Conservation (phyloP, 2,797 vertebrate species). For the Clarias pachynema region DNA sequence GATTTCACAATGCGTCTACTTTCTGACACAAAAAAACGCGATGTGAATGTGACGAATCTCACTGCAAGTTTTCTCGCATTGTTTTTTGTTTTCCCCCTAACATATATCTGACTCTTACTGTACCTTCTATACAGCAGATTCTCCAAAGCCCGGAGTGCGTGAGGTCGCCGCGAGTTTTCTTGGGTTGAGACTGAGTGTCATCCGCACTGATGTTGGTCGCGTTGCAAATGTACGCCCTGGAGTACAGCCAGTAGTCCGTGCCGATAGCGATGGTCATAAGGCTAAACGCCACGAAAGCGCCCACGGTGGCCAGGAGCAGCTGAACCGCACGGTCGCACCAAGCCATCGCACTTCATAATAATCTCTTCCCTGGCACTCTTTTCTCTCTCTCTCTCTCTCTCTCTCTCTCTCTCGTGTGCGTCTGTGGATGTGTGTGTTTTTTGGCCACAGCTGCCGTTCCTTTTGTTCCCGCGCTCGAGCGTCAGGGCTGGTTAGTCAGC, state of each 20-base stretch:
- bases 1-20: not conserved
- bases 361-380: conserved; percentile 37
- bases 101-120: not conserved
- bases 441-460: conserved; percentile 29
- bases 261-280: conserved; percentile 98
- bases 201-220: conserved; percentile 86
- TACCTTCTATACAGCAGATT: conserved; percentile 95
- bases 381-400: not conserved
- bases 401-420: not conserved
- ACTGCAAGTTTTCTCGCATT: not conserved
- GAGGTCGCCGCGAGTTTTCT: conserved; percentile 84
- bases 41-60: not conserved
- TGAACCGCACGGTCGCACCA: conserved; percentile 97
- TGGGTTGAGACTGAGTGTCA: conserved; percentile 79
- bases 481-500: conserved; percentile 20
- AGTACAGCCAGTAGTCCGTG: conserved; percentile 98
- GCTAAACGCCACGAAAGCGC: conserved; percentile 95
- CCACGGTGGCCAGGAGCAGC: conserved; percentile 92
- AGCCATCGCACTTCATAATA: conserved; percentile 92
- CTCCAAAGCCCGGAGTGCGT: conserved; percentile 96
- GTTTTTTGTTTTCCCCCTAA: not conserved
- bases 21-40: no score
- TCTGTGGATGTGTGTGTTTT: not conserved
- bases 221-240: conserved; percentile 93
- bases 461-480: conserved; percentile 48